A percentile compares a stretch with the other conserved stretches of the same genome.
Evolutionary conservation across 2,113 vertebrate genomes (phyloP).

Genomic region (Xiphophorus couchianus): DNA sequence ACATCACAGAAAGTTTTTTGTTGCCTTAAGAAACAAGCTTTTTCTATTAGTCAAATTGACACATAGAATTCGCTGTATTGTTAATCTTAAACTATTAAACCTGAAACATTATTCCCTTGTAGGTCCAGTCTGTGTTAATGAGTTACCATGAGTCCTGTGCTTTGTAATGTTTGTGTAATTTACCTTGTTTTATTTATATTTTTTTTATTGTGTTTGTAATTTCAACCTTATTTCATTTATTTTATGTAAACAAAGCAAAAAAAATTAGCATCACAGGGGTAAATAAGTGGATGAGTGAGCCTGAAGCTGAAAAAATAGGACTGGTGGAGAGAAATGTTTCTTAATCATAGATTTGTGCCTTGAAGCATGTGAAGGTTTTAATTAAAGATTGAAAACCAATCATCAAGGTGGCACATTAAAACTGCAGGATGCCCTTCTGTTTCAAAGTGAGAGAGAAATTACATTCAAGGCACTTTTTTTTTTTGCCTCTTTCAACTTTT

Average conservation of each 20-base stretch:
- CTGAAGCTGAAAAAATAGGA: conserved; percentile 36
- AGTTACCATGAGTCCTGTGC: no score
- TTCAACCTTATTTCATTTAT: background rate
- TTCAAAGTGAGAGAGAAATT: conserved; percentile 69
- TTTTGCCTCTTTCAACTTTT: conserved; percentile 5
- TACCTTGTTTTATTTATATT: background rate
- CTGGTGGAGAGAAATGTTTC: conserved; percentile 66
- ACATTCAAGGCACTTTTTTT: conserved; percentile 49
- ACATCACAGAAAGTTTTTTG: background rate
- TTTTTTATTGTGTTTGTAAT: background rate
- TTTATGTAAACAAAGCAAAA: background rate
- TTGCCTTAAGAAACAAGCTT: background rate
- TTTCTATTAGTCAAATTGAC: background rate
- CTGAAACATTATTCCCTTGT: background rate
- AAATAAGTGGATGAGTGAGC: conserved; percentile 40
- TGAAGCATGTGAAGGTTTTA: conserved; percentile 79
- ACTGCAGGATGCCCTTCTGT: conserved; percentile 70
- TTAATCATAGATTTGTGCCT: conserved; percentile 79
- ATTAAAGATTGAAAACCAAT: conserved; percentile 83
- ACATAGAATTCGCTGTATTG: no score
- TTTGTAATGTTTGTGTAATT: background rate
- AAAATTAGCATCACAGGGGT: conserved; percentile 48
- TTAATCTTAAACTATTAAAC: background rate
- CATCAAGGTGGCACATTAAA: conserved; percentile 77
- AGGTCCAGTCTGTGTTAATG: no score